Percentiles rank a stretch among this genome's conserved stretches.
Evolutionary conservation across 2,888 invertebrate species (phyloP).

Genomic region (Cheiracanthium punctorium): DNA sequence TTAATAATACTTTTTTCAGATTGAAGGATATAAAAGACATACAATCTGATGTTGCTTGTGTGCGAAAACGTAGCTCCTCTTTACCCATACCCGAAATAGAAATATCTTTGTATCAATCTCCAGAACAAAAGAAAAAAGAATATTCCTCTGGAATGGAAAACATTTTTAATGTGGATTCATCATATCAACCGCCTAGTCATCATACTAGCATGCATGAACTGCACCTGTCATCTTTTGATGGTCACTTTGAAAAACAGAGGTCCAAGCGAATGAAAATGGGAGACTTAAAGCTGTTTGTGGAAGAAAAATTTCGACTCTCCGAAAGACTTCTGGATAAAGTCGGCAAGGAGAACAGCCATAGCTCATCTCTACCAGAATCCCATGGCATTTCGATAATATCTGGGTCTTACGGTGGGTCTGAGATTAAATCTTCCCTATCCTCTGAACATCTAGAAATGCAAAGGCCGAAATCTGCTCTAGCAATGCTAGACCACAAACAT

Average conservation of each 20-base stretch:
- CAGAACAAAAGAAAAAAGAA: constrained; percentile 70
- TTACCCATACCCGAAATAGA: constrained; percentile 95
- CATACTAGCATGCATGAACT: constrained; percentile 71
- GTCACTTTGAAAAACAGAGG: constrained; percentile 64
- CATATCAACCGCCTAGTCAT: constrained; percentile 67
- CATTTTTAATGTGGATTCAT: constrained; percentile 57
- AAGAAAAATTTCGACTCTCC: constrained; percentile 68
- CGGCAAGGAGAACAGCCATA: constrained; percentile 38
- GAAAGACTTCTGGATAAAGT: constrained; percentile 67
- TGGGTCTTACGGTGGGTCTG: constrained; percentile 46
- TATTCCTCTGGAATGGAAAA: constrained; percentile 54
- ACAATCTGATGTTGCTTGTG: constrained; percentile 84
- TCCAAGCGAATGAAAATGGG: constrained; percentile 66
- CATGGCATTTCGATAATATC: constrained; percentile 41
- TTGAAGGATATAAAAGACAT: constrained; percentile 92
- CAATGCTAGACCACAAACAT: constrained; percentile 71
- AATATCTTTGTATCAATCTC: constrained; percentile 80
- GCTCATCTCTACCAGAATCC: constrained; percentile 50
- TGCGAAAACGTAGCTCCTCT: constrained; percentile 92
- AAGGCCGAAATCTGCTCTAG: constrained; percentile 74
- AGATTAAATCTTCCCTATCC: constrained; percentile 52
- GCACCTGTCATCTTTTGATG: constrained; percentile 70
- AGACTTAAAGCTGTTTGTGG: constrained; percentile 69
- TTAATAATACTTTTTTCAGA: constrained; percentile 80
- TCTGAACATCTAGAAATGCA: constrained; percentile 64